These are phyloP conservation scores for Cryptotis parvus DNA, from an alignment of 2,113 vertebrate species.

Conservation along the genomic window DNA sequence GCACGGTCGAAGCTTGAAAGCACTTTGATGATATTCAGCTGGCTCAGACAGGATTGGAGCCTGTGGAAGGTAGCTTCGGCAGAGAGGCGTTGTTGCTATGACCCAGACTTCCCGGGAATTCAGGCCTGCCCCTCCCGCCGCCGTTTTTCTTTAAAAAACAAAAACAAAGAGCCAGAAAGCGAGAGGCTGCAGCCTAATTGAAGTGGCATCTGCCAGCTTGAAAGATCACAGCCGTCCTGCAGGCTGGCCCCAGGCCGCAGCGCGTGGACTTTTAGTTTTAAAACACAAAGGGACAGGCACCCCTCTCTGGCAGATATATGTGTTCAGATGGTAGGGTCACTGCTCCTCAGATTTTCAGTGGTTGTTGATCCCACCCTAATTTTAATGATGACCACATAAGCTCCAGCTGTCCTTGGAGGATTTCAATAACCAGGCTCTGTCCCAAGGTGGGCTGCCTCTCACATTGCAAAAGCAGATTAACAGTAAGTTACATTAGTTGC, in stretches of 20 bases:
- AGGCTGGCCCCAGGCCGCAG: too few relatives aligned
- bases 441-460: not conserved
- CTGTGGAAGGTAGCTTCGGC: slow-evolving; percentile 38
- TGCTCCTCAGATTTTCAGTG: not conserved
- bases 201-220: slow-evolving; percentile 64
- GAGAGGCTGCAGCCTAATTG: slow-evolving; percentile 39
- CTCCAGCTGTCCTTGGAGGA: not conserved
- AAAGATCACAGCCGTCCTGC: slow-evolving; percentile 15
- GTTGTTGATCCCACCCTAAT: slow-evolving; percentile 16
- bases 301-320: not conserved
- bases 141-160: not conserved
- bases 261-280: slow-evolving; percentile 55
- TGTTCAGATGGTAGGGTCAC: not conserved
- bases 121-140: slow-evolving; percentile 57
- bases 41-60: slow-evolving; percentile 56
- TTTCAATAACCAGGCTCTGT: not conserved
- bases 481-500: not conserved
- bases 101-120: slow-evolving; percentile 45
- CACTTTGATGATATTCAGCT: slow-evolving; percentile 47
- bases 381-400: not conserved
- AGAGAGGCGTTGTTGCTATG: slow-evolving; percentile 60
- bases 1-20: not conserved
- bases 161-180: not conserved
- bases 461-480: slow-evolving; percentile 11
- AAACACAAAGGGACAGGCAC: slow-evolving; percentile 21